A percentile compares a stretch with the other conserved stretches of the same genome.
Conservation (phyloP, 2,113 vertebrate species). For the Pelecanoides urinatrix region DNA sequence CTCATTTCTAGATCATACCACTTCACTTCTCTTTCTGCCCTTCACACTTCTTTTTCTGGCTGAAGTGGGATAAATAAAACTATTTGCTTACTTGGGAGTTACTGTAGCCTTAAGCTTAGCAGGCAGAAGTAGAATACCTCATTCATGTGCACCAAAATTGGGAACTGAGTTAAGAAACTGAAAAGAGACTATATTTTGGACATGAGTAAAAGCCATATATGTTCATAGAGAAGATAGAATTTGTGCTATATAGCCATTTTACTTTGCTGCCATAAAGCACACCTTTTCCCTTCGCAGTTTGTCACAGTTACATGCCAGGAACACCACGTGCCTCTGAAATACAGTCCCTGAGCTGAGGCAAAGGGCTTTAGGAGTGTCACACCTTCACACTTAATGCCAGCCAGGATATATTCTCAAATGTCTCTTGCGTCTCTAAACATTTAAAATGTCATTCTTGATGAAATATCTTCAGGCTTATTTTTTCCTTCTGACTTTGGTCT, state of each 20-base stretch:
- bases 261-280: background rate
- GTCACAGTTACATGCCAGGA: background rate
- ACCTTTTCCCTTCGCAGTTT: background rate
- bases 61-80: background rate
- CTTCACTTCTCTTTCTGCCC: background rate
- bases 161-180: background rate
- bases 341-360: background rate
- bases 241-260: background rate
- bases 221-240: background rate
- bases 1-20: background rate
- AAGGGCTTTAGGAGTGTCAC: background rate
- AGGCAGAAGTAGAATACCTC: background rate
- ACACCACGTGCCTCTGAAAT: background rate
- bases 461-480: background rate
- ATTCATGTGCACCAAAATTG: background rate
- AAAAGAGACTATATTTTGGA: background rate
- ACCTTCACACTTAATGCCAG: background rate
- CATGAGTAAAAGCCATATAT: background rate
- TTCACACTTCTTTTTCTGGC: background rate
- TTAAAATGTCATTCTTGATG: background rate
- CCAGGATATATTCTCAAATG: background rate
- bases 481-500: background rate
- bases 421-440: background rate
- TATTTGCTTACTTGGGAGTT: background rate
- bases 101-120: background rate